These are phyloP conservation scores for Macaca nemestrina DNA, from an alignment of 2,113 vertebrate genomes.

Conservation along the genomic window DNA sequence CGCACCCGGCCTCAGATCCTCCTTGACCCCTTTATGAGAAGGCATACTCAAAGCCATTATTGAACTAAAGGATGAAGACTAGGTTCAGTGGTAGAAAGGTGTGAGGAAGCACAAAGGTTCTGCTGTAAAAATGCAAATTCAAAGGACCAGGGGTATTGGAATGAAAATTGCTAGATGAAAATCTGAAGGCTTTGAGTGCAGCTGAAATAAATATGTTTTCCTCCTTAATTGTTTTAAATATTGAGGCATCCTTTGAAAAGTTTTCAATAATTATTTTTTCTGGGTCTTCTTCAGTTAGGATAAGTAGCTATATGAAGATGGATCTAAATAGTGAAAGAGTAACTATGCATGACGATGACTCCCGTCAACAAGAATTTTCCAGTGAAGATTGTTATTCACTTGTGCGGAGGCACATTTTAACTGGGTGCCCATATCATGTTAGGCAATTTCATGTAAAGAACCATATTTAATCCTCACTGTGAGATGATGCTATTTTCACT, in stretches of 20 bases:
- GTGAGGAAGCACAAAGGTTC: neutral
- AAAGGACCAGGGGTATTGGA: neutral
- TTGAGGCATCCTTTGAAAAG: neutral
- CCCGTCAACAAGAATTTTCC: too few species aligned
- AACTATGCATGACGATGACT: neutral
- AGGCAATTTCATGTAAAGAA: neutral
- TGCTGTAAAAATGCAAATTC: conserved; percentile 14
- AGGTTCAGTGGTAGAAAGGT: conserved; percentile 22
- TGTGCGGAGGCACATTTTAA: neutral
- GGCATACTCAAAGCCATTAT: neutral
- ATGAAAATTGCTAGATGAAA: conserved; percentile 50
- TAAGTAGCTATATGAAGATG: neutral
- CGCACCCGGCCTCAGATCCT: neutral
- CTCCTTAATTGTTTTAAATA: neutral
- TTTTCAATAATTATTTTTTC: neutral
- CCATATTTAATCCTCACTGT: neutral
- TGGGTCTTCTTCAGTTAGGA: neutral
- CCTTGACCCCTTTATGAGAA: conserved; percentile 35
- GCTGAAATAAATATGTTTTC: neutral
- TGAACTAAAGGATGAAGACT: neutral
- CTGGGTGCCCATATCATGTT: too few species aligned
- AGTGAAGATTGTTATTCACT: neutral
- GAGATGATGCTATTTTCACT: neutral
- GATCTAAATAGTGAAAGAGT: neutral
- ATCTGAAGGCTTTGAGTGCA: neutral